A percentile compares a stretch with the other conserved stretches of the same genome.
Evolutionary conservation across 1,140 invertebrate species (phyloP).

Genomic region (Rhizoglyphus robini): DNA sequence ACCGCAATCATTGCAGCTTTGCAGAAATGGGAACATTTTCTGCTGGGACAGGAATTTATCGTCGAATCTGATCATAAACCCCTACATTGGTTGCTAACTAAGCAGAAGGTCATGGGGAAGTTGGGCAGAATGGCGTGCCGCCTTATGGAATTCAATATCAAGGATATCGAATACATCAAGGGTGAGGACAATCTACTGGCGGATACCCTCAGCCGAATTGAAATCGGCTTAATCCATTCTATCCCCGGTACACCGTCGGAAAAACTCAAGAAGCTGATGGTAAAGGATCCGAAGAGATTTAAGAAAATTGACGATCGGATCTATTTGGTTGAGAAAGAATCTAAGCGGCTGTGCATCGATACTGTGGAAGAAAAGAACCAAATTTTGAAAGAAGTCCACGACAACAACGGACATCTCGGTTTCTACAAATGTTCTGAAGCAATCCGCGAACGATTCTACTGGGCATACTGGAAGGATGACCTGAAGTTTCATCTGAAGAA

Average conservation of each 20-base stretch:
- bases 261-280: neutral
- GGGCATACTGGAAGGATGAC: slow-evolving; percentile 12
- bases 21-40: slow-evolving; percentile 35
- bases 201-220: slow-evolving; percentile 22
- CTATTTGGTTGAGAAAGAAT: neutral
- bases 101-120: slow-evolving; percentile 28
- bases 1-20: slow-evolving; percentile 34
- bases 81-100: slow-evolving; percentile 26
- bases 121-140: slow-evolving; percentile 25
- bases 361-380: neutral
- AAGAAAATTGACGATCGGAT: neutral
- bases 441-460: slow-evolving; percentile 1
- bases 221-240: neutral
- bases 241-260: neutral
- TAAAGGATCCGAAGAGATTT: neutral
- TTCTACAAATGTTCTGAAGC: neutral
- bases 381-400: neutral
- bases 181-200: slow-evolving; percentile 25
- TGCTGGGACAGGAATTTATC: slow-evolving; percentile 29
- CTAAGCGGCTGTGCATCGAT: neutral
- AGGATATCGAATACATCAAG: slow-evolving; percentile 21
- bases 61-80: slow-evolving; percentile 20
- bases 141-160: slow-evolving; percentile 23
- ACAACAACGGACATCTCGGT: slow-evolving; percentile 17
- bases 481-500: neutral